These are phyloP conservation scores for Polyommatus iphigenia DNA, from an alignment of 2,888 invertebrate species.

Conservation along the genomic window DNA sequence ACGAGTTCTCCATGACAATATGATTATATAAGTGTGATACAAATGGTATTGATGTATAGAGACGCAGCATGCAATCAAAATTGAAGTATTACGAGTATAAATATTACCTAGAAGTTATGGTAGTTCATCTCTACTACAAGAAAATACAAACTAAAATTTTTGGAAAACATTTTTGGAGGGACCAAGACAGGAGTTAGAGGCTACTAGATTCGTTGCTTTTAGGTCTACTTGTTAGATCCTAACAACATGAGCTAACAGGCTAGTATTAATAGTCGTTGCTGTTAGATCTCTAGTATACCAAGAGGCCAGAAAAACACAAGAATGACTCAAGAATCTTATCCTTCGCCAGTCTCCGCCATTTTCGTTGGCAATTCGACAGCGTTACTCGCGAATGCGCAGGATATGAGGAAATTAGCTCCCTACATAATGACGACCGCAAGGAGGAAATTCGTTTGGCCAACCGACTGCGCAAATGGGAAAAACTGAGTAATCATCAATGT, in stretches of 20 bases:
- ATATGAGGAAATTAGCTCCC: slow-evolving; percentile 20
- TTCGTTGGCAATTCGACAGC: neutral
- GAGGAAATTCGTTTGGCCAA: slow-evolving; percentile 1
- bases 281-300: too few relatives aligned
- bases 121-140: neutral
- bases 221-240: too few relatives aligned
- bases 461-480: neutral
- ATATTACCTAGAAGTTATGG: neutral
- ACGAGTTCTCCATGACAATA: neutral
- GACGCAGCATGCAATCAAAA: neutral
- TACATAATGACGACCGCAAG: slow-evolving; percentile 7
- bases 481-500: neutral
- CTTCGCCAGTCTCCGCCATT: neutral
- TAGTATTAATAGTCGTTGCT: too few relatives aligned
- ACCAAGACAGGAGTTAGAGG: too few relatives aligned
- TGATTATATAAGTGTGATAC: neutral
- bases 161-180: too few relatives aligned
- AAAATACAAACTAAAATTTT: too few relatives aligned
- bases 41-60: neutral
- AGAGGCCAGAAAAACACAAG: too few relatives aligned
- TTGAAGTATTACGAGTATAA: neutral
- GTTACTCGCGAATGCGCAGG: neutral
- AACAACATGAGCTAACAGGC: too few relatives aligned
- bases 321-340: neutral
- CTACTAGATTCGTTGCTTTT: too few relatives aligned